A percentile compares a stretch with the other conserved stretches of the same genome.
Conservation (phyloP, 1,140 invertebrate genomes). For the Papilio helenus region DNA sequence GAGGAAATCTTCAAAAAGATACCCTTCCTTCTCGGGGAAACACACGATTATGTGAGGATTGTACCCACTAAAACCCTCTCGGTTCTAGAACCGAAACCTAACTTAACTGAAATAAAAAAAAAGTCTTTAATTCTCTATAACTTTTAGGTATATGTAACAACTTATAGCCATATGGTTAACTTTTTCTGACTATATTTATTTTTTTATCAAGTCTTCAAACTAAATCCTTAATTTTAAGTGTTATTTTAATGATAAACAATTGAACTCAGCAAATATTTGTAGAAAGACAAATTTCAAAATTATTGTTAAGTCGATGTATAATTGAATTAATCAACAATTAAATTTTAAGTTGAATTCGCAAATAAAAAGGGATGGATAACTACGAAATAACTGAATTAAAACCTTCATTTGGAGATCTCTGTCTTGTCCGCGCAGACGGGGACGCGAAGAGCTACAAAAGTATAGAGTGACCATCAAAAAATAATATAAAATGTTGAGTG, state of each 20-base stretch:
- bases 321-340: slow-evolving; percentile 32
- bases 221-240: background rate
- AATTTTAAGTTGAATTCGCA: slow-evolving; percentile 32
- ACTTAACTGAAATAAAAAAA: too few species aligned
- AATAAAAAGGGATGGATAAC: slow-evolving; percentile 45
- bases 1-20: too few species aligned
- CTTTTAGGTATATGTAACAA: too few species aligned
- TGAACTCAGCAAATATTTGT: background rate
- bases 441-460: slow-evolving; percentile 50
- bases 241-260: background rate
- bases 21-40: too few species aligned
- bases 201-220: background rate
- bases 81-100: too few species aligned
- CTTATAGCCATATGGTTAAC: too few species aligned
- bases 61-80: too few species aligned
- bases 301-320: slow-evolving; percentile 29
- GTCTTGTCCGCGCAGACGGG: slow-evolving; percentile 62
- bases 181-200: too few species aligned
- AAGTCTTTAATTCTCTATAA: too few species aligned
- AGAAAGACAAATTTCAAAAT: background rate
- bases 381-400: slow-evolving; percentile 70
- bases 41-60: too few species aligned
- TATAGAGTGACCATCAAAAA: background rate
- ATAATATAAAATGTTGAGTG: background rate
- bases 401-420: slow-evolving; percentile 70